phyloP scores from a whole-genome alignment of 1,140 invertebrate genomes.

The Drosophila nasuta region DNA sequence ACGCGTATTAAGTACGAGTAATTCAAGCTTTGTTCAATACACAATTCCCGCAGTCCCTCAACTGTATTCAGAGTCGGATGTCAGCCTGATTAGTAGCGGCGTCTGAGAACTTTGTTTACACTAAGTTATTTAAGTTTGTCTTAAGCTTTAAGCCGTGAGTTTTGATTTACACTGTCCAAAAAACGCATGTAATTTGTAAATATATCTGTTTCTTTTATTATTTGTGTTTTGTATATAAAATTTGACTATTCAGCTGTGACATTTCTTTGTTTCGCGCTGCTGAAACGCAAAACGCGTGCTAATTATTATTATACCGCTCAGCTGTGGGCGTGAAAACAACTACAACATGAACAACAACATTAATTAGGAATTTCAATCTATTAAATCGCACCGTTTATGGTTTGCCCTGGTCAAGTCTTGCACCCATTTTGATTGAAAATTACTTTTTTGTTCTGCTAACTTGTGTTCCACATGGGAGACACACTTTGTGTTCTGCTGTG shows the following conservation, averaged over 20 bases:
- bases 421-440: slow-evolving; percentile 15
- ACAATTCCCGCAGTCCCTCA: slow-evolving; percentile 4
- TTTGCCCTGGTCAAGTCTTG: slow-evolving; percentile 32
- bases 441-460: slow-evolving; percentile 22
- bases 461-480: slow-evolving; percentile 40
- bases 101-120: slow-evolving; percentile 36
- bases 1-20: slow-evolving; percentile 25
- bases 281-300: slow-evolving; percentile 40
- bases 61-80: slow-evolving; percentile 1
- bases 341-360: slow-evolving; percentile 36
- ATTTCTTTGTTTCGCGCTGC: slow-evolving; percentile 55
- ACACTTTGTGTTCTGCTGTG: background rate
- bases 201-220: slow-evolving; percentile 6
- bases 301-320: slow-evolving; percentile 54
- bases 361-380: slow-evolving; percentile 51
- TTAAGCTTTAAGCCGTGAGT: background rate
- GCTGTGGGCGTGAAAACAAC: slow-evolving; percentile 51
- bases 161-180: slow-evolving; percentile 16
- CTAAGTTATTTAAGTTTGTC: slow-evolving; percentile 9
- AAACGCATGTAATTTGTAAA: slow-evolving; percentile 6
- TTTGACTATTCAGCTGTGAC: slow-evolving; percentile 21
- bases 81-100: slow-evolving; percentile 18
- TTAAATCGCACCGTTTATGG: slow-evolving; percentile 76
- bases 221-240: background rate
- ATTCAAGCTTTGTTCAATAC: slow-evolving; percentile 10